These are phyloP conservation scores for Ovibos moschatus DNA, from an alignment of 2,113 vertebrate genomes.

Conservation along the genomic window DNA sequence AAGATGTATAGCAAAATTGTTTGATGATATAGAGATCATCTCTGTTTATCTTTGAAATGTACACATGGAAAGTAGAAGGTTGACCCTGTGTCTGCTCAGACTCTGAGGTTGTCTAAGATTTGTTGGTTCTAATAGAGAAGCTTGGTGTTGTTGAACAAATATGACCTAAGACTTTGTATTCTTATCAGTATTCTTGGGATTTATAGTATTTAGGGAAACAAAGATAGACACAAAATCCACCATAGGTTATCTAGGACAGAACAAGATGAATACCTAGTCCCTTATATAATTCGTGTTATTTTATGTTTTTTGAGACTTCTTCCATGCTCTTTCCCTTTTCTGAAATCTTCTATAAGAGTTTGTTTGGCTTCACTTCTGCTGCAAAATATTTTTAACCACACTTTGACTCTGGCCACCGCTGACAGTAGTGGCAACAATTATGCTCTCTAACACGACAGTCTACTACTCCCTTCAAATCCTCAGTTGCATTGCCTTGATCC, in stretches of 20 bases:
- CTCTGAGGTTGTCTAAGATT: background rate
- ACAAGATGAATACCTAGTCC: background rate
- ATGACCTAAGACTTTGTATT: background rate
- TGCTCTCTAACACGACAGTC: background rate
- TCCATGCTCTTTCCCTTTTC: fast-evolving
- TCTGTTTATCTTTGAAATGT: background rate
- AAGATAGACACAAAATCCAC: background rate
- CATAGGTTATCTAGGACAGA: background rate
- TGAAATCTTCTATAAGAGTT: background rate
- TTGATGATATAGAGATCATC: background rate
- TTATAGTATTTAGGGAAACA: background rate
- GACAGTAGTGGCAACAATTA: fast-evolving
- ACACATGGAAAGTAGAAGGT: background rate
- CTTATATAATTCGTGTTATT: background rate
- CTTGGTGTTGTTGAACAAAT: background rate
- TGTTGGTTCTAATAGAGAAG: background rate
- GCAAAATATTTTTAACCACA: background rate
- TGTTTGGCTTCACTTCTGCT: background rate
- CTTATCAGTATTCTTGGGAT: background rate
- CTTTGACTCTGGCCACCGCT: background rate
- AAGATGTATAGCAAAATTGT: background rate
- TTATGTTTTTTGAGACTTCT: background rate
- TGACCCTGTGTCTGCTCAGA: background rate
- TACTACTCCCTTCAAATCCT: background rate
- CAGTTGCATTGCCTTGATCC: background rate